phyloP scores from a whole-genome alignment of 2,888 invertebrate genomes.

The Cactoblastis cactorum region DNA sequence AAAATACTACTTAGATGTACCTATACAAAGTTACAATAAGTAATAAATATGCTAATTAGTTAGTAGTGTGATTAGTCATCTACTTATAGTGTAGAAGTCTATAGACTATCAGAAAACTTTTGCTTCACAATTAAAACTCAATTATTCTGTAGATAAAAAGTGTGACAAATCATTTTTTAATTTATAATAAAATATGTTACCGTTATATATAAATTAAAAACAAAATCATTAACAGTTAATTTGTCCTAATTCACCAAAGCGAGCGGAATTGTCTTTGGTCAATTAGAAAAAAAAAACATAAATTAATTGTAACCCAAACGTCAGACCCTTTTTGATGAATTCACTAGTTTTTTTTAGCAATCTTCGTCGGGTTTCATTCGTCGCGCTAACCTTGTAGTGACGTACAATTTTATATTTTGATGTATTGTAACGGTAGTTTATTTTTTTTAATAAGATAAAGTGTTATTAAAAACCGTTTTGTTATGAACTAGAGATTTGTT shows the following conservation, averaged over 20 bases:
- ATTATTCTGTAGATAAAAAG: not conserved
- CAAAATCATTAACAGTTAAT: slow-evolving; percentile 5
- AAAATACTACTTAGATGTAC: too few species aligned
- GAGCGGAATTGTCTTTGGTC: not conserved
- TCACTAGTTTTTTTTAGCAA: slow-evolving; percentile 3
- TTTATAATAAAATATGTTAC: not conserved
- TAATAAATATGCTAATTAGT: too few species aligned
- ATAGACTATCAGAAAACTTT: not conserved
- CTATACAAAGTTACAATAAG: too few species aligned
- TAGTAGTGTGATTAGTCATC: too few species aligned
- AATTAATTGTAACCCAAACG: slow-evolving; percentile 9
- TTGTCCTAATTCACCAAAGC: not conserved
- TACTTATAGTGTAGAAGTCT: too few species aligned
- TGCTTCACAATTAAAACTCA: not conserved
- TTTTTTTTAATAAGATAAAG: not conserved
- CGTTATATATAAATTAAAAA: not conserved
- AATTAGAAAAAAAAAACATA: slow-evolving; percentile 1
- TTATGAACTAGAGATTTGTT: slow-evolving; percentile 1
- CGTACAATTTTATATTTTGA: slow-evolving; percentile 2
- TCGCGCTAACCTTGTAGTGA: slow-evolving; percentile 2
- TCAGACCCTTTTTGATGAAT: slow-evolving; percentile 13
- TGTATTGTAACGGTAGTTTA: slow-evolving; percentile 8
- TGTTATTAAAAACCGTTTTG: not conserved
- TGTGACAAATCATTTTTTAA: not conserved
- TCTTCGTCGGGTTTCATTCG: slow-evolving; percentile 7